Base-by-base conservation (phyloP, 1,140 invertebrate genomes). In the Lucilia cuprina region DNA sequence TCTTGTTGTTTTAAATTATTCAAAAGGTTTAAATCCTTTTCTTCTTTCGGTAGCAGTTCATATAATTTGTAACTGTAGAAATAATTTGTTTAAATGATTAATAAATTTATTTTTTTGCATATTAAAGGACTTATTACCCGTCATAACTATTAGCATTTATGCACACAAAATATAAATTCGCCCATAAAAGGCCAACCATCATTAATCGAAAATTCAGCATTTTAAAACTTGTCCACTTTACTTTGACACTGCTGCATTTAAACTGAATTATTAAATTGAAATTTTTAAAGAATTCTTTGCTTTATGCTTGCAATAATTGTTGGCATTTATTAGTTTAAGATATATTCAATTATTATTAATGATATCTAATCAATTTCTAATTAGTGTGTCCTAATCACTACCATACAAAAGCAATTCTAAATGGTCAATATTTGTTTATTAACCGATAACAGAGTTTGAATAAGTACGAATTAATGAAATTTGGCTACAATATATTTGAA, bases 31-130 rank as follows among this genome's bases (percentile, higher is more conserved):
- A 74, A 74, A 25, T 90, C 87, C 4, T 82, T 82, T 9, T 47
- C 21, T 35, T 75, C 86, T 9, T 70, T 7, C 1, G 88, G 82
- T 0, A 78, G 86, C 14, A 91, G 83, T 77, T 89, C 87, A 60
- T 90, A 90, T 21, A 91, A 84, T 75, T 86, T 88, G 80, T 89
- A 90, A 34, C 89, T 90, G 41, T 30, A 30, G 25, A 30, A 30
- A 30, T 30, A 30, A 30, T 30, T 30, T 30, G 25, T 30, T n/a
- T 70, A 50, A n/a, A 74, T 65, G n/a, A 41, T 7, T 14, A 82
- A n/a, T 5, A 74, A 35, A 30, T 17, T 41, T 19, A 14, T 25
- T 2, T 19, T 9, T 70, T 70, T 70, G 19, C 10, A 55, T 1
- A 55, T 55, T 70, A 12, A 60, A 21, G 49, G 8, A 19, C 0